These are phyloP conservation scores for Chaetophractus vellerosus DNA, from an alignment of 2,797 vertebrate species.

Conservation along the genomic window DNA sequence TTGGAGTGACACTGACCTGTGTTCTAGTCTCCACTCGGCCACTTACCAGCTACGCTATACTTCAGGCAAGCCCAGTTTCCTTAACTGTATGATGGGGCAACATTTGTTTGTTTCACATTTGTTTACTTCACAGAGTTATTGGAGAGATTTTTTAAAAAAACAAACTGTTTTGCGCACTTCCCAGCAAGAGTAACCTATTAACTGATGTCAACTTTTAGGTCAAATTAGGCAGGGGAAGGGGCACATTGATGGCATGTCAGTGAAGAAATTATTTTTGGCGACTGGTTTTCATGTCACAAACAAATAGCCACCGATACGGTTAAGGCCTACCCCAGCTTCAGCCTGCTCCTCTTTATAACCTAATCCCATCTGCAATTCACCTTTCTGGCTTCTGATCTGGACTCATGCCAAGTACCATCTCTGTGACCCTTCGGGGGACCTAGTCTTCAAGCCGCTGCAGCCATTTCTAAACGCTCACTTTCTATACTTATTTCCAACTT, in stretches of 20 bases:
- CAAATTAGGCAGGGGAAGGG: background rate
- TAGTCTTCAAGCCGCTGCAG: conserved; percentile 36
- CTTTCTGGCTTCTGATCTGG: conserved; percentile 68
- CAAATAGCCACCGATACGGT: background rate
- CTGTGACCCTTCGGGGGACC: background rate
- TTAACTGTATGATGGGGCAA: background rate
- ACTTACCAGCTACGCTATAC: background rate
- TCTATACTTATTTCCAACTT: background rate
- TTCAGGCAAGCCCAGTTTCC: background rate
- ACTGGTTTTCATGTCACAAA: background rate
- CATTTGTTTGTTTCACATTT: too few species aligned
- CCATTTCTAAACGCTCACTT: conserved; percentile 58
- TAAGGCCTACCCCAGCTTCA: conserved; percentile 11
- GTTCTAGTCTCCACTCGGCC: background rate
- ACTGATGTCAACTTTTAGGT: background rate
- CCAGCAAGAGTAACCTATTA: background rate
- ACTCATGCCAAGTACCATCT: background rate
- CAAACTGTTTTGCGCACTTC: background rate
- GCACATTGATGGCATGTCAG: background rate
- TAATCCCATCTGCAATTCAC: background rate
- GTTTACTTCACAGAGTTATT: background rate
- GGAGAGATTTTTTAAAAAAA: background rate
- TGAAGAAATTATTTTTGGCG: background rate
- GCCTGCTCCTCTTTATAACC: conserved; percentile 31
- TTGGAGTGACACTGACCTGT: background rate